Base-by-base conservation (phyloP, 2,888 invertebrate species). In the Epistrophella euchroma region DNA sequence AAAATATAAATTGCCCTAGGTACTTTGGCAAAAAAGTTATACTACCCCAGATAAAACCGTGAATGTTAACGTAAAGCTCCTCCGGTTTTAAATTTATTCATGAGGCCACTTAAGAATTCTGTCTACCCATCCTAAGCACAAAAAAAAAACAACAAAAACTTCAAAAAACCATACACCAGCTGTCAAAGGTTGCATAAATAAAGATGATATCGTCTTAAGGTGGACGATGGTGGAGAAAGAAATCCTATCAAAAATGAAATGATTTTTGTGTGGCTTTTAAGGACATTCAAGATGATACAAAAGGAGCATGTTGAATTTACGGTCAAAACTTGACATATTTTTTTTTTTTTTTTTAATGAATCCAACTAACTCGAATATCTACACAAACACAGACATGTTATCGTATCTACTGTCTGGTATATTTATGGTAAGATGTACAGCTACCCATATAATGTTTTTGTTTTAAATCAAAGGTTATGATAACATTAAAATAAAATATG, bases 171-270 rank as follows among this genome's bases (percentile, higher is more conserved):
- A 52, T 28, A 37, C 37, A 32, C 62, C 68, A 55, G 45, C 62
- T 79, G 62, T 78, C 62, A 73, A 79, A 79, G 55, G 78, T 64
- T 74, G 79, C 68, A 70, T 70, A 79, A 73, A 79, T 79, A 84
- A 71, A 79, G 62, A 79, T 73, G 79, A 79, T 74, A 78, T 79
- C 70, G 70, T 84, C 15, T 37, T 37, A 60, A 60, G 28, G 19
- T 4, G 7, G 32, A 32, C 32, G 32, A 9, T 32, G 28, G 19
- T 10, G 17, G 35, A 19, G 7, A 17, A 58, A 22, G 25, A 60
- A 40, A 9, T 22, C 13, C 15, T 9, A 37, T 22, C 40, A 37
- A 60, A 60, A 40, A 22, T 40, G 19, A 19, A 22, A 40, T 40
- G 60, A 40, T 37, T 22, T 58, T 22, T 40, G 10, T 40, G 19